phyloP scores from a whole-genome alignment of 2,888 invertebrate genomes.

The Troides aeacus region DNA sequence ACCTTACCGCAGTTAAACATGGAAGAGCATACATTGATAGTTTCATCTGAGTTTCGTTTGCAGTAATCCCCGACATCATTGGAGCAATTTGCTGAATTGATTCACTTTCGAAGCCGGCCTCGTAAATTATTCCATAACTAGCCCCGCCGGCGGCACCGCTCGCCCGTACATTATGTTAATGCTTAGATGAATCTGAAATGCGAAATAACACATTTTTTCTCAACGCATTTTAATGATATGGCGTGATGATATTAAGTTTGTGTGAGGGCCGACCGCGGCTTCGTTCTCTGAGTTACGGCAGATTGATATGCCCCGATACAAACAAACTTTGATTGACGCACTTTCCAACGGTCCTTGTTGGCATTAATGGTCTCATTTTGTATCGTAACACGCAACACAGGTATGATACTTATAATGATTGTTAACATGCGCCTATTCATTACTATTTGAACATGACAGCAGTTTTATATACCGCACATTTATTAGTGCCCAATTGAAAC shows the following conservation, averaged over 20 bases:
- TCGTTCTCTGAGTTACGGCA: conserved; percentile 18
- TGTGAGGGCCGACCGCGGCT: conserved; percentile 1
- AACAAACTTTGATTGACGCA: conserved; percentile 10
- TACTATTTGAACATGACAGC: no score
- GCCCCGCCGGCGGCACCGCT: conserved; percentile 25
- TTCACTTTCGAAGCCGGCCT: conserved; percentile 31
- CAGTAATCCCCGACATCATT: conserved; percentile 25
- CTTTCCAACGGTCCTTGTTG: background rate
- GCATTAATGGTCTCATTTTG: background rate
- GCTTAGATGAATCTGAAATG: conserved; percentile 12
- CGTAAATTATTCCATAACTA: conserved; percentile 29
- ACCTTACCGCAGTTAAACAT: conserved; percentile 13
- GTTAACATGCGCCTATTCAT: no score
- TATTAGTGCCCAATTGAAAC: no score
- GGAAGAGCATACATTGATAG: conserved; percentile 21
- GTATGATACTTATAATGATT: no score
- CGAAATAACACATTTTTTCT: conserved; percentile 23
- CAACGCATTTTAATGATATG: conserved; percentile 23
- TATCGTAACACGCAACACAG: no score
- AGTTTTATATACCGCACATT: no score
- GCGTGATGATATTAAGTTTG: conserved; percentile 21
- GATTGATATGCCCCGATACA: conserved; percentile 16
- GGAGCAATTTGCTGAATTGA: conserved; percentile 36
- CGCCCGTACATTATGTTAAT: conserved; percentile 22
- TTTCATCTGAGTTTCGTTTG: conserved; percentile 28